A percentile compares a stretch with the other conserved stretches of the same genome.
phyloP scores from a whole-genome alignment of 2,888 invertebrate genomes.

The Lasioglossum leucozonium region DNA sequence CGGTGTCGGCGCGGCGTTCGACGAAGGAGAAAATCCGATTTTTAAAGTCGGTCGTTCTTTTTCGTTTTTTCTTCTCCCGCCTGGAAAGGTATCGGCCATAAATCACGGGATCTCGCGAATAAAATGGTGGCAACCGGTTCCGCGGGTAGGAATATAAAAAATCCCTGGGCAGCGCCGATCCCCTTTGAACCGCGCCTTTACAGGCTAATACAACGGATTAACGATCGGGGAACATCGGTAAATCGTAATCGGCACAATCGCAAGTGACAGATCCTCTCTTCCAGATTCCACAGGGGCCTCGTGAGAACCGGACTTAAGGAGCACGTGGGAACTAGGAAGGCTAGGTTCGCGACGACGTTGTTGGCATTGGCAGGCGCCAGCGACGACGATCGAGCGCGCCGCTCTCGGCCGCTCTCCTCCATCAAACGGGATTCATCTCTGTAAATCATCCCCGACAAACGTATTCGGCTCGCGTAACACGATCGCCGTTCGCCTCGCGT shows the following conservation, averaged over 20 bases:
- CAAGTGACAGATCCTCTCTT: conserved; percentile 46
- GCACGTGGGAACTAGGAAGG: conserved; percentile 67
- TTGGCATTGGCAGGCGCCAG: conserved; percentile 61
- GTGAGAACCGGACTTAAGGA: conserved; percentile 64
- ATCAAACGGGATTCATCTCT: conserved; percentile 68
- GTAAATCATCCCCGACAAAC: conserved; percentile 64
- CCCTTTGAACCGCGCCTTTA: conserved; percentile 16
- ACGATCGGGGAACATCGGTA: conserved; percentile 34
- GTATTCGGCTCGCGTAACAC: conserved; percentile 60
- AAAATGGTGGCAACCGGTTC: conserved; percentile 39
- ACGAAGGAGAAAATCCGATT: background rate
- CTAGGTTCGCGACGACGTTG: conserved; percentile 15
- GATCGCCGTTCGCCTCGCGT: conserved; percentile 35
- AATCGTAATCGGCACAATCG: conserved; percentile 31
- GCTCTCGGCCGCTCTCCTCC: conserved; percentile 40
- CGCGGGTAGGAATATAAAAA: background rate
- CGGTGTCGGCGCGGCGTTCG: background rate
- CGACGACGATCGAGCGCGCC: conserved; percentile 27
- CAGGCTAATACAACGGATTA: conserved; percentile 38
- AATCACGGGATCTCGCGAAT: conserved; percentile 42
- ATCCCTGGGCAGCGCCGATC: conserved; percentile 3
- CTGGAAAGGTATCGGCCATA: conserved; percentile 28
- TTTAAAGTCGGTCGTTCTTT: background rate
- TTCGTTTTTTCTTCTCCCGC: background rate
- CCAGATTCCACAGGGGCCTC: conserved; percentile 34